Conservation (phyloP, 2,888 invertebrate species). For the Tipula lateralis region DNA sequence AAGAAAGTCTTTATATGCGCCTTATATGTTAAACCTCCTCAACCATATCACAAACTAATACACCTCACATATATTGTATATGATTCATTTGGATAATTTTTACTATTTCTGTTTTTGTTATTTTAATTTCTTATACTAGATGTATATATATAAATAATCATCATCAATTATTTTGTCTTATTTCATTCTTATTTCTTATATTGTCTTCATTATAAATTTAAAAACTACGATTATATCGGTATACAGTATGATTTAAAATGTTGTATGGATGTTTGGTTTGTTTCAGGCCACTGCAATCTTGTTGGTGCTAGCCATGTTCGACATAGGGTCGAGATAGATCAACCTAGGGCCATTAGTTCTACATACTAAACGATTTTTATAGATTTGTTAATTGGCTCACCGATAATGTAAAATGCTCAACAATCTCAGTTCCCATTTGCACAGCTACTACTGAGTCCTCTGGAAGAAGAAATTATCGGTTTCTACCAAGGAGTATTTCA, state of each 20-base stretch:
- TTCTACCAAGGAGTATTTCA: no score
- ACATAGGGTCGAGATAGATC: no score
- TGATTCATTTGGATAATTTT: neutral
- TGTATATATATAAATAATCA: neutral
- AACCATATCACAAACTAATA: neutral
- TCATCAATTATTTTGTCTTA: slow-evolving; percentile 11
- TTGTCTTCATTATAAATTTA: neutral
- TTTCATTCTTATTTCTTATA: neutral
- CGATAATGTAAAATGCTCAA: no score
- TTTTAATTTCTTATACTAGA: neutral
- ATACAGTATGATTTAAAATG: neutral
- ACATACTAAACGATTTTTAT: no score
- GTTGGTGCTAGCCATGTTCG: no score
- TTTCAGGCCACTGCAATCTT: no score
- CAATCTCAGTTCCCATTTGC: no score
- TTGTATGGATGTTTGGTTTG: neutral
- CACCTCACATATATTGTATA: slow-evolving; percentile 24
- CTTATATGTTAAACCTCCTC: neutral
- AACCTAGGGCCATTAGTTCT: no score
- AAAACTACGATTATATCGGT: neutral
- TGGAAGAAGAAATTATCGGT: no score
- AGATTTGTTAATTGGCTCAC: no score
- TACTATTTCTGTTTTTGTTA: neutral
- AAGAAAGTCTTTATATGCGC: neutral
- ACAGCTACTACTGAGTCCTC: no score